Conservation (phyloP, 2,113 vertebrate genomes). For the Solea solea region DNA sequence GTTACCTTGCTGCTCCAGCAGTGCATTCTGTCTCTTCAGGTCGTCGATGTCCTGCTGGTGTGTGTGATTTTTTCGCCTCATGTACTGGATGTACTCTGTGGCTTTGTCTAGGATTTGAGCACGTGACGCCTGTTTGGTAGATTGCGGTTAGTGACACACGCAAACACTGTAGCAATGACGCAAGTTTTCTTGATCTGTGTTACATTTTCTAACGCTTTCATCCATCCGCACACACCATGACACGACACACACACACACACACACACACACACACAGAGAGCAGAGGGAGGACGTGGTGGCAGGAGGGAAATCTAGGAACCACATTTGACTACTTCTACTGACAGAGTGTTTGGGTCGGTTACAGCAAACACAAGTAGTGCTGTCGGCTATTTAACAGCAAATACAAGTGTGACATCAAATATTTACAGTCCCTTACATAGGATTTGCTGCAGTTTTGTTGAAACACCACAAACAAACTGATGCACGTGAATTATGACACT, state of each 20-base stretch:
- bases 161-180: slow-evolving; percentile 73
- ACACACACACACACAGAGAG: neutral
- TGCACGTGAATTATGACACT: neutral
- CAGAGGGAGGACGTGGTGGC: neutral
- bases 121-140: slow-evolving; percentile 94
- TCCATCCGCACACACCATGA: neutral
- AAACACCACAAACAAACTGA: neutral
- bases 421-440: no score
- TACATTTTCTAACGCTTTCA: neutral
- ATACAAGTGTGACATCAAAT: no score
- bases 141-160: slow-evolving; percentile 80
- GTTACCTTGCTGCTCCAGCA: slow-evolving; percentile 97
- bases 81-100: slow-evolving; percentile 99
- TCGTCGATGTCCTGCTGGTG: slow-evolving; percentile 99
- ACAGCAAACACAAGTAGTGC: no score
- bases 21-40: slow-evolving; percentile 96
- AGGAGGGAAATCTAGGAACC: no score
- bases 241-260: neutral
- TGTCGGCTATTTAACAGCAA: no score
- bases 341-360: no score
- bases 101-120: slow-evolving; percentile 99
- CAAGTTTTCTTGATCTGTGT: slow-evolving; percentile 43
- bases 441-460: neutral
- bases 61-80: slow-evolving; percentile 99
- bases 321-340: no score